Evolutionary conservation across 2,113 vertebrate species (phyloP).

Genomic region (Chaetodon trifascialis): DNA sequence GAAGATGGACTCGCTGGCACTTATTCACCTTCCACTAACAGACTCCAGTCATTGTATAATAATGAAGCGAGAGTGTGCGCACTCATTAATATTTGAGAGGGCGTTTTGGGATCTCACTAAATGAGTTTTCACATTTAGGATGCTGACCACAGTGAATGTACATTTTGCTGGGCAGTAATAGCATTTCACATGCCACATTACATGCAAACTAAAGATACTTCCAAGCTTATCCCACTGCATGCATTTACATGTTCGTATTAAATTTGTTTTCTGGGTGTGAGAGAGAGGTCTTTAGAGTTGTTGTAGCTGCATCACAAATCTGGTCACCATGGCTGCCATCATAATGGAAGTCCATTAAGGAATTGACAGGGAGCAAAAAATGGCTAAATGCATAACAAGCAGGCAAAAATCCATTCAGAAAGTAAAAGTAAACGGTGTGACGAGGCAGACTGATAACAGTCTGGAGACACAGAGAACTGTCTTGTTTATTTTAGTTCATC

Average conservation of each 20-base stretch:
- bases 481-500: constrained; percentile 6
- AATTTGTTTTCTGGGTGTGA: constrained; percentile 17
- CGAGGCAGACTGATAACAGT: not conserved
- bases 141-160: constrained; percentile 10
- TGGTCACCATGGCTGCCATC: constrained; percentile 46
- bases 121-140: constrained; percentile 38
- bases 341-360: constrained; percentile 56
- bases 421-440: constrained; percentile 22
- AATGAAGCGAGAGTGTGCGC: constrained; percentile 29
- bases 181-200: constrained; percentile 1
- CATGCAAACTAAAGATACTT: not conserved
- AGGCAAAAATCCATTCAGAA: constrained; percentile 25
- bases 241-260: constrained; percentile 8
- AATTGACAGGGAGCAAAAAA: constrained; percentile 32
- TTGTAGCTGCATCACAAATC: constrained; percentile 32
- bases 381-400: constrained; percentile 41
- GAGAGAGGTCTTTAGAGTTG: constrained; percentile 7
- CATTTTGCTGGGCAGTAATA: not conserved
- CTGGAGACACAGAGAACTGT: not conserved
- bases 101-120: constrained; percentile 10
- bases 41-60: constrained; percentile 51
- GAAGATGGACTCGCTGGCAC: constrained; percentile 43
- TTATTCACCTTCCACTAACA: constrained; percentile 47
- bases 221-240: not conserved
- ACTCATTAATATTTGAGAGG: constrained; percentile 49